Conservation (phyloP, 2,888 invertebrate species). For the Drosophila robusta region DNA sequence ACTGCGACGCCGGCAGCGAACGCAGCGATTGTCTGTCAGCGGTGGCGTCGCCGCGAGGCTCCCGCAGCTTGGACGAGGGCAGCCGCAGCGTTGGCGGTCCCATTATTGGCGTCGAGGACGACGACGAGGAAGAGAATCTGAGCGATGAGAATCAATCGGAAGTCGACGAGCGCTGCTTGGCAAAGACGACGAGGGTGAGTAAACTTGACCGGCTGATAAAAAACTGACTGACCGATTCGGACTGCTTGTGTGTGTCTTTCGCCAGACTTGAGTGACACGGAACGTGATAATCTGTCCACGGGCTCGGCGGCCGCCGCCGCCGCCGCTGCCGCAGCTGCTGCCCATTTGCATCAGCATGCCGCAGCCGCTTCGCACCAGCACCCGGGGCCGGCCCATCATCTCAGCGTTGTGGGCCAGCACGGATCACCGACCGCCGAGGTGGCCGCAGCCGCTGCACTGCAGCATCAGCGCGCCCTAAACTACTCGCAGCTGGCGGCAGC, state of each 20-base stretch:
- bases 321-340: conserved; percentile 71
- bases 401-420: conserved; percentile 72
- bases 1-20: conserved; percentile 88
- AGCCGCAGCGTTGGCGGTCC: conserved; percentile 76
- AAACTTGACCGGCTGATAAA: conserved; percentile 62
- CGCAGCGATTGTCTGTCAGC: conserved; percentile 87
- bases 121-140: conserved; percentile 90
- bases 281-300: conserved; percentile 84
- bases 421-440: conserved; percentile 70
- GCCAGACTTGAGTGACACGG: conserved; percentile 83
- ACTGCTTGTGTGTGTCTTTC: conserved; percentile 25
- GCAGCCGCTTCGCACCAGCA: conserved; percentile 62
- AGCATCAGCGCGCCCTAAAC: conserved; percentile 89
- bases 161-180: conserved; percentile 88
- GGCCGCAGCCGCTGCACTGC: conserved; percentile 85
- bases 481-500: conserved; percentile 91
- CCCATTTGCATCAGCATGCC: conserved; percentile 77
- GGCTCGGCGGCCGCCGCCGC: conserved; percentile 79
- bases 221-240: conserved; percentile 25
- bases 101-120: conserved; percentile 80
- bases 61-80: conserved; percentile 75
- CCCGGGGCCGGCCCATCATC: conserved; percentile 60
- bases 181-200: conserved; percentile 86
- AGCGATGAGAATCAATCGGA: conserved; percentile 94
- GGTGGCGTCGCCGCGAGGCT: conserved; percentile 87